Evolutionary conservation across 2,113 vertebrate species (phyloP), one percentile per base, ranked within the genome.

Genomic region (Salvelinus namaycush): DNA sequence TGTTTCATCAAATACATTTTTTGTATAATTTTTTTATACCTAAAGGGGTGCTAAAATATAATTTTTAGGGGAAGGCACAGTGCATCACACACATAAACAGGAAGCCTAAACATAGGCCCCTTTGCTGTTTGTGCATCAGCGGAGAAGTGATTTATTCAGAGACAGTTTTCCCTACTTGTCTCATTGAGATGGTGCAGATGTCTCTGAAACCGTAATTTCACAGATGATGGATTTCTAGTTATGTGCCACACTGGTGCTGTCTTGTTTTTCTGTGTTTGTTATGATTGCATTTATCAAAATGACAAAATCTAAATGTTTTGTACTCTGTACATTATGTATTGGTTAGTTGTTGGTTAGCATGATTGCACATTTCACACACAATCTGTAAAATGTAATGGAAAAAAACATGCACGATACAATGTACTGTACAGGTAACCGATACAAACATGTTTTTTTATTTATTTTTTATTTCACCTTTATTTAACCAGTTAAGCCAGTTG

Each of bases 191-290:
- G 79, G 81, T 39, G 73, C 78, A 83, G 39, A 44, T 83, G 81
- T 85, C 84, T 75, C 44, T 87, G 79, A 84, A 87, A 88, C 85
- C 82, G 83, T 86, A 78, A 87, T 89, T 89, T 90, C 88, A 90
- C 86, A 89, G 86, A 79, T 87, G 86, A 84, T 78, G 71, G 80
- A 77, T 78, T 89, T 89, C 87, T 84, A 87, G 82, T 86, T 86
- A 70, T 79, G 75, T 79, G 80, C 84, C 20, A 78, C 78, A 81
- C 74, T 87, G 18, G 67, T 83, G 84, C 81, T 83, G 78, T 79
- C 79, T 83, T 67, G 12, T 87, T 88, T 83, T 76, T 85, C n/a
- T 80, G 80, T 64, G 72, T 78, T 76, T 83, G 76, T 85, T 74
- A 79, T 84, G 68, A 83, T 87, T 83, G 83, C 77, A 87, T 88